Evolutionary conservation across 2,797 vertebrate genomes (phyloP).

Genomic region (Triplophysa yarkandensis): DNA sequence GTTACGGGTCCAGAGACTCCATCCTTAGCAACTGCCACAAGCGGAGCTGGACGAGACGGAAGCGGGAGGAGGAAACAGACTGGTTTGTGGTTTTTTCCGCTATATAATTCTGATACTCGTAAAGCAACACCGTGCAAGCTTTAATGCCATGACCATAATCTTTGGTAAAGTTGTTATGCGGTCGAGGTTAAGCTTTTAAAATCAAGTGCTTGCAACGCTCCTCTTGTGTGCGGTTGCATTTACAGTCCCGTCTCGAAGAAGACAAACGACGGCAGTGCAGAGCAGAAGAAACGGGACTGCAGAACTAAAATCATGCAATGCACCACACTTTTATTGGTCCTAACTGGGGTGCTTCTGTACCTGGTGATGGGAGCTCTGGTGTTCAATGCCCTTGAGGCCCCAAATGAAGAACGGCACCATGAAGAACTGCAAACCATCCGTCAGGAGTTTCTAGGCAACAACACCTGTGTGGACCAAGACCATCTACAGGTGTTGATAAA

Average conservation of each 20-base stretch:
- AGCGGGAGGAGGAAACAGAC: constrained; percentile 49
- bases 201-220: constrained; percentile 16
- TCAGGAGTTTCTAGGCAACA: constrained; percentile 74
- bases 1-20: constrained; percentile 73
- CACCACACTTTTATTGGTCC: constrained; percentile 81
- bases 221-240: constrained; percentile 11
- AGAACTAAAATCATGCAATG: constrained; percentile 78
- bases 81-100: constrained; percentile 44
- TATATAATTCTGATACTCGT: neutral
- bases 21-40: constrained; percentile 66
- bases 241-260: constrained; percentile 63
- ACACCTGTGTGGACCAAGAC: constrained; percentile 75
- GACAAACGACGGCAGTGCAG: constrained; percentile 51
- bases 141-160: neutral
- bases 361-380: constrained; percentile 86
- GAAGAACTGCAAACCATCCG: constrained; percentile 63
- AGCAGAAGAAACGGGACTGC: constrained; percentile 57
- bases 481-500: constrained; percentile 77
- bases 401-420: constrained; percentile 73
- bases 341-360: constrained; percentile 83
- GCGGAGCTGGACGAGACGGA: constrained; percentile 66
- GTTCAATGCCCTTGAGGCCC: constrained; percentile 83
- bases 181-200: neutral
- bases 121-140: neutral
- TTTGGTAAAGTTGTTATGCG: constrained; percentile 9